Evolutionary conservation across 1,140 invertebrate genomes (phyloP), one percentile per base, ranked within the genome.

Genomic region (Heliconius hermathena): DNA sequence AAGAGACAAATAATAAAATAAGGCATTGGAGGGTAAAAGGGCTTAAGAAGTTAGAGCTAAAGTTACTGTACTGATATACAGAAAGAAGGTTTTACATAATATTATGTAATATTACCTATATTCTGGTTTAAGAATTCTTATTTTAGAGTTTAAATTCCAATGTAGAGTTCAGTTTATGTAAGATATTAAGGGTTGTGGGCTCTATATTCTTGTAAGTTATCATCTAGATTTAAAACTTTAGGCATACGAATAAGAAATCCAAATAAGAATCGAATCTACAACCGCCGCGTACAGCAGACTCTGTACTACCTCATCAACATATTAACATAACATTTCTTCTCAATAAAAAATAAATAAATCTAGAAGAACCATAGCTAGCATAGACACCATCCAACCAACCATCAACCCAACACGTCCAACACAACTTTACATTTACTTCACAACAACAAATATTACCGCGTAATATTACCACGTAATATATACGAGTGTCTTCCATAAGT

Each of bases 1-100:
- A 66, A 46, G 22, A 66, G 60, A 66, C 60, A 26, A 66, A 66
- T 66, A 66, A 66, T 22, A 60, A 52, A 52, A 52, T 52, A 52
- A 52, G 1, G 49, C 18, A 52, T 20, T 52, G 18, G 49, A 57
- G 54, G 54, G 54, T 57, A 57, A 57, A 57, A 60, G 8, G n/a
- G 6, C 20, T 22, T 54, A 46, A 54, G 52, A 20, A 54, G 18
- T 54, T 20, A 20, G 18, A 54, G 20, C 52, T 54, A 54, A 54
- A 22, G 54, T 20, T 60, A 60, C 54, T 60, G 54, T 60, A 22
- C 54, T 60, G 54, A 22, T n/a, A 60, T 57, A 60, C 54, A 60
- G 54, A 60, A n/a, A 22, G 54, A 60, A n/a, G 8, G 2, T 20
- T 60, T 60, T 60, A 22, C 8, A 57, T 22, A 57, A 57, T 57